phyloP scores from a whole-genome alignment of 2,888 invertebrate species.

The Cylloceria caligata region DNA sequence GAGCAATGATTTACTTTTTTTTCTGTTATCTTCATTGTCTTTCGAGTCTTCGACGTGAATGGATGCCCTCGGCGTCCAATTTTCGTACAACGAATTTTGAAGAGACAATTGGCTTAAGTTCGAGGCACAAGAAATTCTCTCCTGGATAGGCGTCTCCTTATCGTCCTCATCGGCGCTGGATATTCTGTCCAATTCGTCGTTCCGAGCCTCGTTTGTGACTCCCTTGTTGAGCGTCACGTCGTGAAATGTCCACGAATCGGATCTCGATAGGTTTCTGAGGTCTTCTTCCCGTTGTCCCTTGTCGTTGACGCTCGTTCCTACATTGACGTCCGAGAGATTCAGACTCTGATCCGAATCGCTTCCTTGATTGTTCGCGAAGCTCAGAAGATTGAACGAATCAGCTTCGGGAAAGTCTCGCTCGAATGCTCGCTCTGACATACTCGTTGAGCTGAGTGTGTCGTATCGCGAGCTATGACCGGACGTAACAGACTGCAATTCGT shows the following conservation, averaged over 20 bases:
- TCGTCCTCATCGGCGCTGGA: conserved; percentile 77
- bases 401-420: conserved; percentile 85
- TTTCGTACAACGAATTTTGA: conserved; percentile 85
- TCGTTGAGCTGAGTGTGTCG: conserved; percentile 82
- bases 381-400: conserved; percentile 77
- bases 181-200: conserved; percentile 79
- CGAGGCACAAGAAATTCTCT: conserved; percentile 72
- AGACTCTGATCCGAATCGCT: conserved; percentile 75
- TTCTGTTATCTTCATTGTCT: conserved; percentile 74
- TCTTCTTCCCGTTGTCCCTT: conserved; percentile 74
- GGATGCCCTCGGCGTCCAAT: conserved; percentile 76
- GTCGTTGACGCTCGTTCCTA: conserved; percentile 74
- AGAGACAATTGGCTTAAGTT: conserved; percentile 75
- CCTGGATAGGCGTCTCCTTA: conserved; percentile 67
- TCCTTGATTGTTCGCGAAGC: conserved; percentile 72
- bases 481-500: conserved; percentile 85
- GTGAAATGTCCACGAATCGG: conserved; percentile 86
- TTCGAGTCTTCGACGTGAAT: conserved; percentile 64
- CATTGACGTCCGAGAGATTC: conserved; percentile 76
- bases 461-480: conserved; percentile 82
- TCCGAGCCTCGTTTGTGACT: conserved; percentile 66
- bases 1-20: conserved; percentile 77
- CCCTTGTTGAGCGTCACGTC: conserved; percentile 79
- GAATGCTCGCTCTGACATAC: conserved; percentile 71
- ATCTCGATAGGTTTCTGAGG: conserved; percentile 82